Percentiles rank a stretch among this genome's conserved stretches.
Evolutionary conservation across 1,140 invertebrate genomes (phyloP).

Genomic region (Rhopalosiphum maidis): DNA sequence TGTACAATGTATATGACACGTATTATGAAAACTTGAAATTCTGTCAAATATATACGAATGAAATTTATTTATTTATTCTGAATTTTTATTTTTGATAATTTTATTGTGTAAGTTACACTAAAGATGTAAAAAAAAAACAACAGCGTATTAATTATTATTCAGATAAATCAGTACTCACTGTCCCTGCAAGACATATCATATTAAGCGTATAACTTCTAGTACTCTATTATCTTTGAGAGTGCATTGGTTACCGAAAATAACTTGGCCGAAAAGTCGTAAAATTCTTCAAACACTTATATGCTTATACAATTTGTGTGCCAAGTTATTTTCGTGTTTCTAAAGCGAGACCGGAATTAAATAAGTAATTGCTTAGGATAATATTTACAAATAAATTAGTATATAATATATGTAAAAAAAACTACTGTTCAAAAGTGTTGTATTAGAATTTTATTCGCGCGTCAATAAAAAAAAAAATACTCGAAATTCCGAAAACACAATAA

Average conservation of each 20-base stretch:
- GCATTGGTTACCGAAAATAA: slow-evolving; percentile 12
- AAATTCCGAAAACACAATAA: background rate
- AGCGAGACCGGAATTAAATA: background rate
- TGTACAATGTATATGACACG: background rate
- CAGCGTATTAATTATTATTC: background rate
- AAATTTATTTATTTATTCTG: background rate
- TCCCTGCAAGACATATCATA: background rate
- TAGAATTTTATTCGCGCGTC: background rate
- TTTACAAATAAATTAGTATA: background rate
- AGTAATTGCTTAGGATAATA: background rate
- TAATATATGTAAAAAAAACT: background rate
- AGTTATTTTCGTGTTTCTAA: slow-evolving; percentile 23
- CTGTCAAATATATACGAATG: background rate
- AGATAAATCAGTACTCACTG: background rate
- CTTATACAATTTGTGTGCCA: slow-evolving; percentile 6
- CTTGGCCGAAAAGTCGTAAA: background rate
- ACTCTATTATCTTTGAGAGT: background rate
- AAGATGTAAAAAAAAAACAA: background rate
- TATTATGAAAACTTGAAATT: background rate
- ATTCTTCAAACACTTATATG: background rate
- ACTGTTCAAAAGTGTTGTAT: background rate
- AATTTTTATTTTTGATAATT: background rate
- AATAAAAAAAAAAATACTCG: background rate
- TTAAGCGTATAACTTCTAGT: background rate
- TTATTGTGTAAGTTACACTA: background rate